Percentiles rank a stretch among this genome's conserved stretches.
Conservation (phyloP, 2,797 vertebrate species). For the Paguma larvata region DNA sequence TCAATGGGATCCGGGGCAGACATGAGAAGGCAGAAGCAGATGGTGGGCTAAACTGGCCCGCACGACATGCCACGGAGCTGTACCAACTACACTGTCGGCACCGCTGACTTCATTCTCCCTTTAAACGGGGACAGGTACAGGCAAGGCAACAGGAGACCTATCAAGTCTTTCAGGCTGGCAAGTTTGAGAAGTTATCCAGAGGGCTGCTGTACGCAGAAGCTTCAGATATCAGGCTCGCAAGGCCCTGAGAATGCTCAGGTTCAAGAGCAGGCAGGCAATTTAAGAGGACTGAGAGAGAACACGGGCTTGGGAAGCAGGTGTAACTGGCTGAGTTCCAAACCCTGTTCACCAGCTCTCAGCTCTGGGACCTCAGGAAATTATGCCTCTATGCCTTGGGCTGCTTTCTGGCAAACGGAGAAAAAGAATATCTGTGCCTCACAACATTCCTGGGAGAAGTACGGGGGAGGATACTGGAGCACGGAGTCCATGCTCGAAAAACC, state of each 20-base stretch:
- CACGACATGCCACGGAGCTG: background rate
- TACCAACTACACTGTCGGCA: background rate
- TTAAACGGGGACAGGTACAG: background rate
- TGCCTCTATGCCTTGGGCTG: background rate
- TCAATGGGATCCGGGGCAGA: background rate
- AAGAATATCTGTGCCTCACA: background rate
- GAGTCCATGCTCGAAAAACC: background rate
- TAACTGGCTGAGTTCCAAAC: background rate
- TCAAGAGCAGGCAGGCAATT: background rate
- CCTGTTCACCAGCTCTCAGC: background rate
- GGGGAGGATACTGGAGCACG: background rate
- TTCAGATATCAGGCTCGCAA: background rate
- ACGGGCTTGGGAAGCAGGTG: background rate
- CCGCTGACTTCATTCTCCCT: background rate
- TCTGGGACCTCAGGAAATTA: background rate
- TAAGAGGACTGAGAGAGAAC: background rate
- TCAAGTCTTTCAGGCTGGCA: background rate
- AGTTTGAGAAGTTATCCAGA: slow-evolving; percentile 39
- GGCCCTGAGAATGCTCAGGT: background rate
- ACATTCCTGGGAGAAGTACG: background rate
- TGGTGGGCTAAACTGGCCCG: background rate
- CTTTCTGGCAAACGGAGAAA: background rate
- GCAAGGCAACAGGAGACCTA: background rate
- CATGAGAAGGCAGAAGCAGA: background rate
- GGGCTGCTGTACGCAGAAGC: background rate